These are phyloP conservation scores for Ornithorhynchus anatinus DNA, from an alignment of 2,113 vertebrate species.

Conservation along the genomic window DNA sequence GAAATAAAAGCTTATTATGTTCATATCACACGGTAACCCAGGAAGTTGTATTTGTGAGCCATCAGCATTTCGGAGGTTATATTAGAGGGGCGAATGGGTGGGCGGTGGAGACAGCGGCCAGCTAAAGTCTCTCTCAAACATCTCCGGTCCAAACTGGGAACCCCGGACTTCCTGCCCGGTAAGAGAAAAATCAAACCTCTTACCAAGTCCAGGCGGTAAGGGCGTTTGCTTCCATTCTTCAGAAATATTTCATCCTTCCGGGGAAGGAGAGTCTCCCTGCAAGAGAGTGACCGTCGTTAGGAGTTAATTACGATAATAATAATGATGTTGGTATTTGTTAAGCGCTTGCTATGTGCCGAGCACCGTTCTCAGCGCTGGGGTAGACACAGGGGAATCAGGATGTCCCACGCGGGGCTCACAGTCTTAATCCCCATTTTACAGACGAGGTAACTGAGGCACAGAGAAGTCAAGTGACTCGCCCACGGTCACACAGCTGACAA, in stretches of 20 bases:
- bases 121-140: background rate
- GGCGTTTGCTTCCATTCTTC: background rate
- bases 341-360: no score
- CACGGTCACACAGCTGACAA: no score
- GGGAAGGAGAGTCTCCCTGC: background rate
- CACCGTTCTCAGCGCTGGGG: no score
- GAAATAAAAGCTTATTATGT: slow-evolving; percentile 67
- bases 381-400: no score
- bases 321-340: background rate
- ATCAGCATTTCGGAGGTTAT: slow-evolving; percentile 16
- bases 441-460: no score
- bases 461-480: no score
- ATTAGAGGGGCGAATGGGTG: slow-evolving; percentile 24
- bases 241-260: background rate
- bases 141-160: background rate
- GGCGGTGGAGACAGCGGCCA: background rate
- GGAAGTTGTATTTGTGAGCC: slow-evolving; percentile 49
- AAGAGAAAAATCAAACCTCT: background rate
- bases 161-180: background rate
- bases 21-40: slow-evolving; percentile 55
- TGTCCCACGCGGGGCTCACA: no score
- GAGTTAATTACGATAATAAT: background rate
- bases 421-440: no score
- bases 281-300: no score
- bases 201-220: background rate